A percentile compares a stretch with the other conserved stretches of the same genome.
These are phyloP conservation scores for Alectoris magna DNA, from an alignment of 2,797 vertebrate species.

Conservation along the genomic window DNA sequence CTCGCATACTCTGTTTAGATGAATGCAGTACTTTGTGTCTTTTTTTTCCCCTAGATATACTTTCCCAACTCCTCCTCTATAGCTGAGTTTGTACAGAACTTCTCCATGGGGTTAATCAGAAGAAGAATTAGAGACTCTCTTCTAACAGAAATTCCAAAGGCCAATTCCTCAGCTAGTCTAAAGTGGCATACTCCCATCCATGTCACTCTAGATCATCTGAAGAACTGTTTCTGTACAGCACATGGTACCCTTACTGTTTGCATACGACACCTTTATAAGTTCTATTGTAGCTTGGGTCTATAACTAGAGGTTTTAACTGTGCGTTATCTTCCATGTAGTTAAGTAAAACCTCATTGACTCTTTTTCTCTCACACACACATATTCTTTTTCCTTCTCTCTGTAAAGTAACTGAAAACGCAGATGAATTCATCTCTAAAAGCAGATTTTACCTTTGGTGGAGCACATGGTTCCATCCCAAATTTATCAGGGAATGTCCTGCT, in stretches of 20 bases:
- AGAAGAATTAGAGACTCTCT: neutral
- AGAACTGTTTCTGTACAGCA: neutral
- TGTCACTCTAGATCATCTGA: neutral
- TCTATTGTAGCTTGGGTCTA: neutral
- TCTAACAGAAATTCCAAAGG: neutral
- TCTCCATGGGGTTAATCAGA: neutral
- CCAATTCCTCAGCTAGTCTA: neutral
- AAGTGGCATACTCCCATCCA: neutral
- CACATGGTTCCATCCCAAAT: constrained; percentile 86
- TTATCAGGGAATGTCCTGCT: constrained; percentile 92
- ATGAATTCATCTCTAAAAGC: neutral
- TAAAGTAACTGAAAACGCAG: neutral
- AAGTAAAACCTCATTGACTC: neutral
- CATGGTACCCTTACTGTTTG: neutral
- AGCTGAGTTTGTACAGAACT: neutral
- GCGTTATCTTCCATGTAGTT: neutral
- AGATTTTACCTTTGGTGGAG: constrained; percentile 83
- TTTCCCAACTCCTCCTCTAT: neutral
- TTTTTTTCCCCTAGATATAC: neutral
- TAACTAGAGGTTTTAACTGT: neutral
- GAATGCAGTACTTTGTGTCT: neutral
- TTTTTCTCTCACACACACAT: neutral
- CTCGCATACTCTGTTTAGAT: neutral
- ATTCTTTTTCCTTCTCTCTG: neutral
- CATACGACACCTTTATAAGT: neutral